A percentile compares a stretch with the other conserved stretches of the same genome.
Evolutionary conservation across 23 tunicate genomes (phyloP).

Genomic region (Trididemnum nubilum): DNA sequence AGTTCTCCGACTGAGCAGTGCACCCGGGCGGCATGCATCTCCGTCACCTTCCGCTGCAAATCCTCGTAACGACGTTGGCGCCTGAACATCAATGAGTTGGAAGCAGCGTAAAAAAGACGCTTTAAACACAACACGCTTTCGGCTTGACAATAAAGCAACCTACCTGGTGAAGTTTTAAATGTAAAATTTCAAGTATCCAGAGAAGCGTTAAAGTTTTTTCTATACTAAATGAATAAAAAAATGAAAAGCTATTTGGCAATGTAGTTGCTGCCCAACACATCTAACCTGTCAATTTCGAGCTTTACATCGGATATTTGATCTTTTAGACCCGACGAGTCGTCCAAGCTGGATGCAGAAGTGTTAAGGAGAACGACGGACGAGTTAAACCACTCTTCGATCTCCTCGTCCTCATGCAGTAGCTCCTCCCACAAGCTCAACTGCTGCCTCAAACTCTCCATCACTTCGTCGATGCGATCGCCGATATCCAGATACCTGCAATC

Average conservation of each 20-base stretch:
- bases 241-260: too few species aligned
- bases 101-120: too few species aligned
- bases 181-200: too few species aligned
- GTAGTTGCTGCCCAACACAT: too few species aligned
- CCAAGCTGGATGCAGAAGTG: constrained; percentile 84
- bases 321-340: constrained; percentile 62
- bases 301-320: constrained; percentile 50
- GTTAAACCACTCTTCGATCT: constrained; percentile 89
- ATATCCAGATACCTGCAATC: constrained; percentile 80
- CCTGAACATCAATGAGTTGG: constrained; percentile 32
- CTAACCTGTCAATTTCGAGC: constrained; percentile 70
- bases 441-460: constrained; percentile 52
- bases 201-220: too few species aligned
- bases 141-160: too few species aligned
- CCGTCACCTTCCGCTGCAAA: constrained; percentile 57
- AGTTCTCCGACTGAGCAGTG: constrained; percentile 69
- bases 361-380: constrained; percentile 70
- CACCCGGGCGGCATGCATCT: constrained; percentile 46
- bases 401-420: constrained; percentile 75
- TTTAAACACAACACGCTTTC: too few species aligned
- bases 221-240: too few species aligned
- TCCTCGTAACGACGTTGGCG: constrained; percentile 54
- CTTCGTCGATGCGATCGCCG: constrained; percentile 84
- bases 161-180: too few species aligned
- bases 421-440: constrained; percentile 80